These are phyloP conservation scores for Strigamia transsilvanica DNA, from an alignment of 2,888 invertebrate species.

Conservation along the genomic window DNA sequence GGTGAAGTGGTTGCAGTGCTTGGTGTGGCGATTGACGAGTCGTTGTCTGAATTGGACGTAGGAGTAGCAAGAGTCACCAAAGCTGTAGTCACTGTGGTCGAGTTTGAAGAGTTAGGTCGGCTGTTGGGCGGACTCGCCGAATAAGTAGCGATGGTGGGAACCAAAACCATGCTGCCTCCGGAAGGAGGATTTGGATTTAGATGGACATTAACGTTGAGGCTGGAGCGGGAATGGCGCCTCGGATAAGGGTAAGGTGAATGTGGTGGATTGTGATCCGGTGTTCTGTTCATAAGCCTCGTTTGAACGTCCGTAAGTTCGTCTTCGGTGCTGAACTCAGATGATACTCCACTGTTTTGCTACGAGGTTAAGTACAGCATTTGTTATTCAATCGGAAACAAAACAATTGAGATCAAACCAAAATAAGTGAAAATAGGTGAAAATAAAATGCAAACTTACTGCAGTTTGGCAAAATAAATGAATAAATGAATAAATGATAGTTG, in stretches of 20 bases:
- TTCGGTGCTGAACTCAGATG: conserved; percentile 61
- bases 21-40: conserved; percentile 52
- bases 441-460: not conserved
- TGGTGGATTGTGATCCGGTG: conserved; percentile 37
- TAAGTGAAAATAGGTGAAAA: not conserved
- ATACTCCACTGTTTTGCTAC: conserved; percentile 48
- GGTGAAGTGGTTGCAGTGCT: conserved; percentile 54
- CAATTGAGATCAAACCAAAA: not conserved
- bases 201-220: conserved; percentile 53
- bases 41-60: conserved; percentile 51
- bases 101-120: conserved; percentile 13
- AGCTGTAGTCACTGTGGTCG: conserved; percentile 51
- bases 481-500: too few species aligned
- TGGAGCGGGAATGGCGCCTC: conserved; percentile 50
- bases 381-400: not conserved
- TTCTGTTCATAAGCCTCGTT: conserved; percentile 59
- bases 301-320: conserved; percentile 66
- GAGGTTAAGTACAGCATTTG: not conserved
- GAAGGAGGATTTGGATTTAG: conserved; percentile 51
- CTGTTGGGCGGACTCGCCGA: conserved; percentile 51
- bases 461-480: too few species aligned
- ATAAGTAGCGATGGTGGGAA: conserved; percentile 53
- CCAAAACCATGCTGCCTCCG: conserved; percentile 34
- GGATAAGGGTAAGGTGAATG: conserved; percentile 19
- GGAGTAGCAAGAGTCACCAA: conserved; percentile 42